A percentile compares a stretch with the other conserved stretches of the same genome.
Evolutionary conservation across 2,888 invertebrate genomes (phyloP).

Genomic region (Gortyna flavago): DNA sequence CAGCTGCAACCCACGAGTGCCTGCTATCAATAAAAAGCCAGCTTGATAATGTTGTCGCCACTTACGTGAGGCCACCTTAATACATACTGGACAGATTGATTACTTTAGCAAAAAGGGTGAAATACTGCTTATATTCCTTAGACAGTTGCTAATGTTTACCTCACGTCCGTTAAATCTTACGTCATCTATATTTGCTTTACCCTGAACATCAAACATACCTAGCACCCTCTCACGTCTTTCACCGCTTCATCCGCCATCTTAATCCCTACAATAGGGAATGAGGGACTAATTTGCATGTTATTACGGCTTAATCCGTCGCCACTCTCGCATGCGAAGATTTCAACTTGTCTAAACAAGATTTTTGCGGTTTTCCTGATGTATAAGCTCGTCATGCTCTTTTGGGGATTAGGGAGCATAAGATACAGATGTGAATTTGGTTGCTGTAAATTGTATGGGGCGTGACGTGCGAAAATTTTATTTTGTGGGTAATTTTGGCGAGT

Average conservation of each 20-base stretch:
- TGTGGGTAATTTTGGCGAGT: neutral
- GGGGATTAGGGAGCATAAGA: conserved; percentile 16
- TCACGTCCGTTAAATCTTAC: neutral
- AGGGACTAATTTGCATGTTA: conserved; percentile 85
- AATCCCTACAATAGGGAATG: conserved; percentile 68
- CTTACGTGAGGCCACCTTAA: neutral
- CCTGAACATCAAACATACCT: conserved; percentile 8
- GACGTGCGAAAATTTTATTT: conserved; percentile 8
- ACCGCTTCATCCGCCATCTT: conserved; percentile 61
- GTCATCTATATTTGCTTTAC: neutral
- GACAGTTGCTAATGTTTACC: neutral
- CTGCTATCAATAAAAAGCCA: too few relatives aligned
- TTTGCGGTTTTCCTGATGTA: conserved; percentile 63
- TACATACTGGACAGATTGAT: neutral
- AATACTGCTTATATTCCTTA: neutral
- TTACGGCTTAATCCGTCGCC: conserved; percentile 80
- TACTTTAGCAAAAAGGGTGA: neutral
- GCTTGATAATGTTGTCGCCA: neutral
- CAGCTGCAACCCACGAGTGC: too few relatives aligned
- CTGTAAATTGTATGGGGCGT: conserved; percentile 2
- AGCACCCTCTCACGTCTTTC: neutral
- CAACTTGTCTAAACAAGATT: conserved; percentile 74
- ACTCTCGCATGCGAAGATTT: conserved; percentile 72
- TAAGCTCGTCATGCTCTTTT: conserved; percentile 36
- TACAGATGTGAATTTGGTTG: conserved; percentile 31